phyloP scores from a whole-genome alignment of 2,113 vertebrate genomes.

The Falco punctatus region DNA sequence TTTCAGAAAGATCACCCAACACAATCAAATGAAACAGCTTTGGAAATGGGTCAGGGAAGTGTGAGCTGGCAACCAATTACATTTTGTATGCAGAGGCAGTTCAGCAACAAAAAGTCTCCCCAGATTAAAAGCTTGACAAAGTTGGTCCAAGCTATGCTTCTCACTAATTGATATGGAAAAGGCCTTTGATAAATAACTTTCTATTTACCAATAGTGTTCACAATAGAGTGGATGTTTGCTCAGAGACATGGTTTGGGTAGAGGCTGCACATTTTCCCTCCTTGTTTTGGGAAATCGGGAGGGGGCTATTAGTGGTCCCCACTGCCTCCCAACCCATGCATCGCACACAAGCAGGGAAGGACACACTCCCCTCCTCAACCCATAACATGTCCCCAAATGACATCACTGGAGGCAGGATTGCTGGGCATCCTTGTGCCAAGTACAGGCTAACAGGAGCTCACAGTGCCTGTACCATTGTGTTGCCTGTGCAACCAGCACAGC shows the following conservation, averaged over 20 bases:
- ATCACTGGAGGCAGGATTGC: background rate
- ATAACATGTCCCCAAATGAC: rapidly evolving
- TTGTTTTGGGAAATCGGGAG: background rate
- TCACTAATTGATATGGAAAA: background rate
- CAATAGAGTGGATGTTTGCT: background rate
- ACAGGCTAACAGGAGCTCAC: background rate
- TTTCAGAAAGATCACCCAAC: conserved; percentile 37
- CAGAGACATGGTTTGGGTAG: background rate
- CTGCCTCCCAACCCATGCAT: background rate
- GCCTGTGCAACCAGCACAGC: background rate
- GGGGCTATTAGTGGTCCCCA: background rate
- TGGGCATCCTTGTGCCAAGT: background rate
- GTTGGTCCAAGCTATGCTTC: background rate
- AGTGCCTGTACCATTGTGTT: background rate
- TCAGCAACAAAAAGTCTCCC: background rate
- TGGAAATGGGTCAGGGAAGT: background rate
- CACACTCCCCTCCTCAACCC: background rate
- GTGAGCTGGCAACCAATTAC: background rate
- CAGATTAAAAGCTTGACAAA: background rate
- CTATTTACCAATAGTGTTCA: background rate
- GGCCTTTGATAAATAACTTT: background rate
- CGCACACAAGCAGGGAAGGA: rapidly evolving
- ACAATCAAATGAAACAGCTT: background rate
- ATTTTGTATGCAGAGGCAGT: background rate
- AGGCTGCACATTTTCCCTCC: background rate